Evolutionary conservation across 2,797 vertebrate species (phyloP).

Genomic region (Gephyroberyx darwinii): DNA sequence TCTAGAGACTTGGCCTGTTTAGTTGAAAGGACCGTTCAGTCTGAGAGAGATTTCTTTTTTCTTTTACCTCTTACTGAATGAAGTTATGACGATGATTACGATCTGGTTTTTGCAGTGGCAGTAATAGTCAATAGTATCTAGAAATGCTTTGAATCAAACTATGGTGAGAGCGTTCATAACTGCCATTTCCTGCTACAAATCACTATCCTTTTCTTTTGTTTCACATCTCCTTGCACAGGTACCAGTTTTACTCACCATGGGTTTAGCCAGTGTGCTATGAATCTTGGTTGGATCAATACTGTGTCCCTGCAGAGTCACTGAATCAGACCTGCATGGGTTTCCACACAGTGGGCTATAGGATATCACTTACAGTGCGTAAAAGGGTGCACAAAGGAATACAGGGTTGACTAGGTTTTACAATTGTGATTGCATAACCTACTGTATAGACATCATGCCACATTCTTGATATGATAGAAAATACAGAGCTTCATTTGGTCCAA

Average conservation of each 20-base stretch:
- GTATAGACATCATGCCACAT: slow-evolving; percentile 37
- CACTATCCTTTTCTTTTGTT: slow-evolving; percentile 27
- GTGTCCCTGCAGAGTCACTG: slow-evolving; percentile 50
- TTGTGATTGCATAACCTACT: slow-evolving; percentile 9
- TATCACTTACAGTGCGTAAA: slow-evolving; percentile 35
- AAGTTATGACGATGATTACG: slow-evolving; percentile 41
- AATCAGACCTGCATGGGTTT: slow-evolving; percentile 52
- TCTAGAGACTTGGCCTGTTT: slow-evolving; percentile 67
- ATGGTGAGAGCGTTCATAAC: slow-evolving; percentile 19
- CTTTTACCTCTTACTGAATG: slow-evolving; percentile 34
- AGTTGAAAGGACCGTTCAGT: slow-evolving; percentile 59
- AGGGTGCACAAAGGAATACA: slow-evolving; percentile 32
- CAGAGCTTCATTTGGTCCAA: slow-evolving; percentile 18
- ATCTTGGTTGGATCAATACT: slow-evolving; percentile 70
- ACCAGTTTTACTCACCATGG: slow-evolving; percentile 43
- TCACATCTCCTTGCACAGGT: slow-evolving; percentile 37
- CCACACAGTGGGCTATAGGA: slow-evolving; percentile 39
- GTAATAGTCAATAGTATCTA: slow-evolving; percentile 3
- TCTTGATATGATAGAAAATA: slow-evolving; percentile 21
- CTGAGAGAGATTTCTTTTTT: slow-evolving; percentile 24
- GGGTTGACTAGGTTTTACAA: slow-evolving; percentile 20
- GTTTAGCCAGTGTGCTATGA: slow-evolving; percentile 58
- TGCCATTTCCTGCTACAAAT: slow-evolving; percentile 34
- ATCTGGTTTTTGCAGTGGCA: slow-evolving; percentile 24
- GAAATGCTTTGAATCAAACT: slow-evolving; percentile 1